phyloP scores from a whole-genome alignment of 2,888 invertebrate genomes.

The Cheilosia scutellata region DNA sequence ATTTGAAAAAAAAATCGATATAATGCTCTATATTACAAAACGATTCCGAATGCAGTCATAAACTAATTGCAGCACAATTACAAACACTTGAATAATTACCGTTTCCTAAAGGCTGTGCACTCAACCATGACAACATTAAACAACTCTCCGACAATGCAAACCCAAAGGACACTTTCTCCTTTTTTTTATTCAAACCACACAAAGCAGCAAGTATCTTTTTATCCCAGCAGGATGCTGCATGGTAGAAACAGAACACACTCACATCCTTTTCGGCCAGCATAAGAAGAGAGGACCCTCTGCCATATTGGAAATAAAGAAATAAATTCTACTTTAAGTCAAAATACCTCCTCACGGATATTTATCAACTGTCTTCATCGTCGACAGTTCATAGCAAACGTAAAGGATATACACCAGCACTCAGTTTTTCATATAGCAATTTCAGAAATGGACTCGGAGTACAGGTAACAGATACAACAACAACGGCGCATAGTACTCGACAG shows the following conservation, averaged over 20 bases:
- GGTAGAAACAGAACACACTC: conserved; percentile 10
- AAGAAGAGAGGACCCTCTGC: conserved; percentile 14
- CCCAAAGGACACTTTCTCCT: conserved; percentile 16
- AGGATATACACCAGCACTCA: conserved; percentile 36
- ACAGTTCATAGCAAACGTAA: conserved; percentile 64
- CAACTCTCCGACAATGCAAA: conserved; percentile 9
- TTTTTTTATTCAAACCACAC: conserved; percentile 4
- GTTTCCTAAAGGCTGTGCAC: too few species aligned
- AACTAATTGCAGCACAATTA: too few species aligned
- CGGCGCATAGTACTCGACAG: conserved; percentile 6
- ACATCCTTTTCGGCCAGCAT: conserved; percentile 19
- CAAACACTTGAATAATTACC: too few species aligned
- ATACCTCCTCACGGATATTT: conserved; percentile 81
- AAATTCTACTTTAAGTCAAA: conserved; percentile 82
- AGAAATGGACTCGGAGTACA: conserved; percentile 60
- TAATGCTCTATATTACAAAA: too few species aligned
- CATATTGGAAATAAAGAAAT: conserved; percentile 76
- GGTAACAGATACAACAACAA: conserved; percentile 17
- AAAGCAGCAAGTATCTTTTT: conserved; percentile 45
- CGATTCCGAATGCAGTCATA: too few species aligned
- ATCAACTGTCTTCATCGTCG: conserved; percentile 78
- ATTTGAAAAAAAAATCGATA: too few species aligned
- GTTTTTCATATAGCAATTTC: conserved; percentile 54
- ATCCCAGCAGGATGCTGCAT: conserved; percentile 42
- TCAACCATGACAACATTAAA: neutral